A percentile compares a stretch with the other conserved stretches of the same genome.
These are phyloP conservation scores for human (Homo sapiens) DNA, from an alignment of 2,113 vertebrate species.

Conservation along the genomic window DNA sequence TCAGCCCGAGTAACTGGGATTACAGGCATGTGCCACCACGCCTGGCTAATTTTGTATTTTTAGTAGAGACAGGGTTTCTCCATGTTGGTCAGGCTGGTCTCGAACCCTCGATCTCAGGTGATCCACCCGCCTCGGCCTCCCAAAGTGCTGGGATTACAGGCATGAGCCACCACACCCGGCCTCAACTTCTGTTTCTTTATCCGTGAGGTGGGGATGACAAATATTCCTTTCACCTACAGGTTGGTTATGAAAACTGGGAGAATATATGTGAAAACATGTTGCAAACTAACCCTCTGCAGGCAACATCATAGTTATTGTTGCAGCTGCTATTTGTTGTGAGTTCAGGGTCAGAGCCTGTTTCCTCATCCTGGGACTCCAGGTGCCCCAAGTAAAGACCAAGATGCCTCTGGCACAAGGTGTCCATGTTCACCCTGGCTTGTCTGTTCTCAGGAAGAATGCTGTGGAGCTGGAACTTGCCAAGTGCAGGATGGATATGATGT, in stretches of 20 bases:
- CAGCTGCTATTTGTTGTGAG: neutral
- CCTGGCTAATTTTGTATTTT: too few relatives aligned
- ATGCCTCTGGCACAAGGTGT: neutral
- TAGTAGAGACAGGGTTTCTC: too few relatives aligned
- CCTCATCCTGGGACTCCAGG: neutral
- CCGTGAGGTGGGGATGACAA: neutral
- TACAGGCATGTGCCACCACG: too few relatives aligned
- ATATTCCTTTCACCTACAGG: neutral
- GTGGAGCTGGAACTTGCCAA: slow-evolving; percentile 97
- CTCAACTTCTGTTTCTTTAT: too few relatives aligned
- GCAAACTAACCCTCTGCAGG: neutral
- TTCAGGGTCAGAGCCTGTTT: neutral
- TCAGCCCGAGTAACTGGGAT: too few relatives aligned
- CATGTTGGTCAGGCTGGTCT: too few relatives aligned
- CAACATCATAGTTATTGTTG: neutral
- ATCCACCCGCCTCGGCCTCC: too few relatives aligned
- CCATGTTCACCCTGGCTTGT: neutral
- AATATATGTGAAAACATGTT: neutral
- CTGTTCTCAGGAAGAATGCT: slow-evolving; percentile 92
- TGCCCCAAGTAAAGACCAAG: neutral
- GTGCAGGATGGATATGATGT: slow-evolving; percentile 98
- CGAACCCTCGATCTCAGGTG: too few relatives aligned
- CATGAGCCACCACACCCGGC: too few relatives aligned
- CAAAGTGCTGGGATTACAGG: too few relatives aligned
- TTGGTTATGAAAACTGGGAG: neutral